These are phyloP conservation scores for Apostichopus parvimensis DNA, from an alignment of 35 echinoderm and acorn worm species.

Conservation along the genomic window DNA sequence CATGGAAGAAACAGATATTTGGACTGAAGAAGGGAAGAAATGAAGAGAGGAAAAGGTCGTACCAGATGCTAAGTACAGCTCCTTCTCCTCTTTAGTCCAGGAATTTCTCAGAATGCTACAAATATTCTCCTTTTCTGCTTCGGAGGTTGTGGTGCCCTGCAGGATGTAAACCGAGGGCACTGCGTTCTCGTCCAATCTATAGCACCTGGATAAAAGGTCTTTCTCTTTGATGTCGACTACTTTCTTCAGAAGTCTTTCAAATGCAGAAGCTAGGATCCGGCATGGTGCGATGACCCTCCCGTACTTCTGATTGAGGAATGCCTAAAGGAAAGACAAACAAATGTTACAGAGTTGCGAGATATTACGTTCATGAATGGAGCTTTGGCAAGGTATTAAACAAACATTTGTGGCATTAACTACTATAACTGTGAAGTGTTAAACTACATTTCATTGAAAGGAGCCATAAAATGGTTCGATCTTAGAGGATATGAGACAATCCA, in stretches of 20 bases:
- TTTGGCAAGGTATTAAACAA: too few species aligned
- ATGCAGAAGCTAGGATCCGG: constrained; percentile 84
- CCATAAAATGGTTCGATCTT: too few species aligned
- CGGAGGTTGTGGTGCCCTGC: constrained; percentile 29
- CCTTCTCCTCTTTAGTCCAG: constrained; percentile 92
- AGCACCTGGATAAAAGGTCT: constrained; percentile 71
- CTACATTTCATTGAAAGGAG: too few species aligned
- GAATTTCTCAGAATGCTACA: constrained; percentile 73
- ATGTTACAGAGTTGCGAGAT: too few species aligned
- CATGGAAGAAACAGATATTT: too few species aligned
- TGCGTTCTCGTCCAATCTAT: constrained; percentile 84
- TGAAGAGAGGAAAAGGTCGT: not conserved
- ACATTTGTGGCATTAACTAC: too few species aligned
- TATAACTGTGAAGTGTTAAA: too few species aligned
- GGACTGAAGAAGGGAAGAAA: too few species aligned
- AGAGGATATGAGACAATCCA: too few species aligned
- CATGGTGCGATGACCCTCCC: constrained; percentile 62
- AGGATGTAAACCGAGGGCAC: constrained; percentile 80
- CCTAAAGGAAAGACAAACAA: constrained; percentile 48
- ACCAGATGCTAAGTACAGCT: constrained; percentile 94
- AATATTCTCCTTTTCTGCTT: constrained; percentile 64
- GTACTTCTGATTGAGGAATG: constrained; percentile 95
- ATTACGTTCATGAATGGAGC: too few species aligned
- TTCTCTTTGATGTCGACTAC: constrained; percentile 62
- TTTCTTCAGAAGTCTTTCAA: constrained; percentile 86